Percentiles rank a stretch among this genome's conserved stretches.
Evolutionary conservation across 2,797 vertebrate species (phyloP).

Genomic region (Rhabdomys pumilio): DNA sequence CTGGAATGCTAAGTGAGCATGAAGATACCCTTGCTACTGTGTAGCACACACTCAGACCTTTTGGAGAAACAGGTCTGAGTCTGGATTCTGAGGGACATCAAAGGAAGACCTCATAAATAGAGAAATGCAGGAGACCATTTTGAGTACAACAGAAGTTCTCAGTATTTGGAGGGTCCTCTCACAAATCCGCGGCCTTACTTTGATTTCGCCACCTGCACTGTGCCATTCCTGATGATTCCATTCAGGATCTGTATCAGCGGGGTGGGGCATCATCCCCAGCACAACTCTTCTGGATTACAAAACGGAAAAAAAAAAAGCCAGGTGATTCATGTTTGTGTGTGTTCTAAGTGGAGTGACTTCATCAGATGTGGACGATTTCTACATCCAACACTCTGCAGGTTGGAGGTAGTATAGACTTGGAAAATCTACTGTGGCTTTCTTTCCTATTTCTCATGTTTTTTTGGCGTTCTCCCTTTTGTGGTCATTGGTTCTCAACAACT

Average conservation of each 20-base stretch:
- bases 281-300: conserved; percentile 85
- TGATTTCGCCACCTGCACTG: conserved; percentile 87
- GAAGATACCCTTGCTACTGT: conserved; percentile 86
- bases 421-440: conserved; percentile 84
- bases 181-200: conserved; percentile 86
- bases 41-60: conserved; percentile 85
- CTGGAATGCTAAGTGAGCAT: conserved; percentile 84
- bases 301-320: conserved; percentile 69
- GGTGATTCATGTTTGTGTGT: conserved; percentile 80
- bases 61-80: conserved; percentile 82
- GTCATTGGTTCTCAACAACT: conserved; percentile 79
- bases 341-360: conserved; percentile 82
- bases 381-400: conserved; percentile 80
- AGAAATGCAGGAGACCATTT: conserved; percentile 83
- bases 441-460: conserved; percentile 82
- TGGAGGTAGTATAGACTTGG: conserved; percentile 82
- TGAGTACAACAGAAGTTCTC: conserved; percentile 84
- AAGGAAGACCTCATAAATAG: conserved; percentile 80
- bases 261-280: conserved; percentile 80
- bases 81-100: conserved; percentile 84
- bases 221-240: conserved; percentile 85
- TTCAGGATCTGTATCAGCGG: conserved; percentile 83
- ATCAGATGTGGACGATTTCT: conserved; percentile 79
- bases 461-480: conserved; percentile 81
- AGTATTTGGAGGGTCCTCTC: conserved; percentile 86